A percentile compares a stretch with the other conserved stretches of the same genome.
Evolutionary conservation across 2,113 vertebrate genomes (phyloP).

Genomic region (Serilophus lunatus): DNA sequence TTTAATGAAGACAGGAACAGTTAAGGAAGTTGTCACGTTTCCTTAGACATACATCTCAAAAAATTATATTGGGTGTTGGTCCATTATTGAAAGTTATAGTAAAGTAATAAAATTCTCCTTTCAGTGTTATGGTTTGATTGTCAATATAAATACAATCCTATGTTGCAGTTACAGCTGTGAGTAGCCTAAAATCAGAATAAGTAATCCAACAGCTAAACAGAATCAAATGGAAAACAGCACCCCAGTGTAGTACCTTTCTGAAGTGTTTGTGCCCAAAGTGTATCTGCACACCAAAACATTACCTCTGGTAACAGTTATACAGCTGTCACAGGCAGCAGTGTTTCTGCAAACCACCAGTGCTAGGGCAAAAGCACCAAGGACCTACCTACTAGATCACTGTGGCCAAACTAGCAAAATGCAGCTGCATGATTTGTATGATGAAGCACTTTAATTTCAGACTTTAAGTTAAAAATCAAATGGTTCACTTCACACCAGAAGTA

Average conservation of each 20-base stretch:
- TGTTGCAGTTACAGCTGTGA: not conserved
- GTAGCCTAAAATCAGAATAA: not conserved
- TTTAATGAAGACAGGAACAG: not conserved
- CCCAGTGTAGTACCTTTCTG: not conserved
- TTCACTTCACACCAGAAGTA: not conserved
- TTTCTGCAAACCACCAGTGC: not conserved
- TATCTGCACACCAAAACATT: not conserved
- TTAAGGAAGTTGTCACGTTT: not conserved
- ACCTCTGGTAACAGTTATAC: accelerated
- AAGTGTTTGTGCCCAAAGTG: not conserved
- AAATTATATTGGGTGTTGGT: not conserved
- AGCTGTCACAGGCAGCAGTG: not conserved
- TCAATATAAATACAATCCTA: not conserved
- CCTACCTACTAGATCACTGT: not conserved
- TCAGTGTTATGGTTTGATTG: not conserved
- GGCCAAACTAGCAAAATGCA: not conserved
- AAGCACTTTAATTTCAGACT: not conserved
- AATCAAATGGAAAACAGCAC: not conserved
- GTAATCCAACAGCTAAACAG: not conserved
- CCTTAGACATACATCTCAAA: not conserved
- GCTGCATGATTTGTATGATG: not conserved
- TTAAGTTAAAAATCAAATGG: not conserved
- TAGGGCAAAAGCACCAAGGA: not conserved
- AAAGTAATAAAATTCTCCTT: not conserved
- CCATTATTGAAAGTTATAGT: not conserved